Base-by-base conservation (phyloP, 2,888 invertebrate genomes). In the Eristalinus sepulchralis region DNA sequence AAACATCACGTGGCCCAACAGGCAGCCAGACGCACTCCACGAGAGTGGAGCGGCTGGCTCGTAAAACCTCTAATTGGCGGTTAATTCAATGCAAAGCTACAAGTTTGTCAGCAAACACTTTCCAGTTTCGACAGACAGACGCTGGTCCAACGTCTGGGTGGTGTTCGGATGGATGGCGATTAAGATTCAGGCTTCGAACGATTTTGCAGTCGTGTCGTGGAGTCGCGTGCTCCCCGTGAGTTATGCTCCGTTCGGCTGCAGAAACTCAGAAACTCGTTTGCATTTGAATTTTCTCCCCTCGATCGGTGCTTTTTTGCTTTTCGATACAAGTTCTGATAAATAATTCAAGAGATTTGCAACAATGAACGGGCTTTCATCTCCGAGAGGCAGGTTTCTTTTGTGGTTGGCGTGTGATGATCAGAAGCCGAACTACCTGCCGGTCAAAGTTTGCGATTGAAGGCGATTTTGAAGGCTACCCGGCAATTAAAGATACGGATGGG, bases 1-100 rank as follows among this genome's bases (percentile, higher is more conserved):
- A 68, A 63, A 17, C 62, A 66, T 17, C 57, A 22, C 47, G 9
- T 33, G 68, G 20, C 24, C 11, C 13, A 34, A 33, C 2, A 31
- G 31, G 27, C 59, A 53, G 27, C 66, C 47, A 27, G 31, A 17
- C 47, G 47, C 17, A 10, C 9, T 34, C 1, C 11, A 24, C 60
- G 47, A 24, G 31, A 47, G 39, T 13, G n/a, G 11, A 1, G n/a
- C 17, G n/a, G 47, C 17, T 47, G 1, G 17, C 4, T 66, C 62
- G 36, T 55, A 36, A 55, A 62, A 27, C 31, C 31, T 64, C 64
- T 80, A 80, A 84, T 84, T 75, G 75, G 70, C 75, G 75, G 79
- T 84, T 75, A 75, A 80, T 75, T 84, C 62, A 70, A 60, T 75
- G 39, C 64, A 70, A 66, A 83, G 27, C 59, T 63, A 67, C 31